Conservation (phyloP, 2,113 vertebrate species). For the Oryzias curvinotus region DNA sequence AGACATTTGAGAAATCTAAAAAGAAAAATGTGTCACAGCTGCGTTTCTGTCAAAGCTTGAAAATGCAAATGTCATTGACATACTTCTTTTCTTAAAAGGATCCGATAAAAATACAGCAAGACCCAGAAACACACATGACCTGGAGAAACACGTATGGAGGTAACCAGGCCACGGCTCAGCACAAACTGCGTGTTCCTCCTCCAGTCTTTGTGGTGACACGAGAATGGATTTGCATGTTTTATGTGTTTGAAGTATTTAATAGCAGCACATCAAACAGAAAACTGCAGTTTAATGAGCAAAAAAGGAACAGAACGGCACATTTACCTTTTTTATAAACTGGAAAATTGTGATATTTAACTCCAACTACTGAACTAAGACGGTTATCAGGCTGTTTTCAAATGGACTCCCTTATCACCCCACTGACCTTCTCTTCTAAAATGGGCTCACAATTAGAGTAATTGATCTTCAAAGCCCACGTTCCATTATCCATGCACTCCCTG, state of each 20-base stretch:
- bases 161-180: constrained; percentile 50
- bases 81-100: constrained; percentile 45
- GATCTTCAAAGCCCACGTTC: constrained; percentile 92
- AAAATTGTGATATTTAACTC: background rate
- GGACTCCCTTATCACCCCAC: constrained; percentile 27
- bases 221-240: too few species aligned
- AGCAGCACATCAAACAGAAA: background rate
- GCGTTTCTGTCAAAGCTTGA: background rate
- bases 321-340: background rate
- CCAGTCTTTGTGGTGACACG: constrained; percentile 3
- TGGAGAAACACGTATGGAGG: constrained; percentile 26
- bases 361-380: constrained; percentile 4
- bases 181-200: background rate
- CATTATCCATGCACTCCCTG: constrained; percentile 93
- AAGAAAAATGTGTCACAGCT: background rate
- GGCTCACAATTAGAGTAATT: constrained; percentile 97
- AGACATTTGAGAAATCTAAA: too few species aligned
- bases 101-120: constrained; percentile 49
- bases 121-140: constrained; percentile 41
- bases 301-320: background rate
- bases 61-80: constrained; percentile 41
- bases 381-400: constrained; percentile 2
- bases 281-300: background rate
- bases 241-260: background rate
- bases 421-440: constrained; percentile 93